Evolutionary conservation across 2,888 invertebrate species (phyloP), one percentile per base, ranked within the genome.

Genomic region (Aspidapion aeneum): DNA sequence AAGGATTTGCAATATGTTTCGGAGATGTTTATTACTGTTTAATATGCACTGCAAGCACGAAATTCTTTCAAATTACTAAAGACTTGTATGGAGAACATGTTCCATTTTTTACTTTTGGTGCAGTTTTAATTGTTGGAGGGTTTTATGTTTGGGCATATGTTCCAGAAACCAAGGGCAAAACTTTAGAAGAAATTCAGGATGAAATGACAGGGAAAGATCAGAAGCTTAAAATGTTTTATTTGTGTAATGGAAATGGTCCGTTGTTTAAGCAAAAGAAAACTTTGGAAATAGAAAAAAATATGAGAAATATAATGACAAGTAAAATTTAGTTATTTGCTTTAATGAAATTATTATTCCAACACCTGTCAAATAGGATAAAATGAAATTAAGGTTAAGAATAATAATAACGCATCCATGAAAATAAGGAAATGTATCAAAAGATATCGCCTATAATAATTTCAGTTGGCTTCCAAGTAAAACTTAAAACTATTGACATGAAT

Each of bases 1-100:
- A 85, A 71, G 84, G 85, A 1, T 77, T 82, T 16, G 85, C 87
- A 0, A 78, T 85, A 17, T 83, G 84, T 18, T 74, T 85, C 9
- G 82, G 83, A 1, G 82, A 85, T 3, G 78, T 85, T 60, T 80
- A 83, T 63, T 85, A 83, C 61, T 81, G 83, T 55, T 63, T 81
- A 1, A 75, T 81, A 56, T 82, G 81, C 0, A 82, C 83, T 63
- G 57, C 82, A 7, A 78, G 82, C 1, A 81, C 84, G 0, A 79
- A 83, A 63, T 76, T 80, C 17, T 84, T 82, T 67, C 80, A 81
- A 65, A 71, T 77, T 2, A 74, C 81, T 1, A 79, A 78, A 49
- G 76, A 78, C 21, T 65, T 70, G 1, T 77, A 78, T 54, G 82
- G 82, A 0, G 79, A 81, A 65, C 78, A 82, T 57, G 75, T 80